Percentiles rank a stretch among this genome's conserved stretches.
These are phyloP conservation scores for Coenonympha glycerion DNA, from an alignment of 2,888 invertebrate species.

Conservation along the genomic window DNA sequence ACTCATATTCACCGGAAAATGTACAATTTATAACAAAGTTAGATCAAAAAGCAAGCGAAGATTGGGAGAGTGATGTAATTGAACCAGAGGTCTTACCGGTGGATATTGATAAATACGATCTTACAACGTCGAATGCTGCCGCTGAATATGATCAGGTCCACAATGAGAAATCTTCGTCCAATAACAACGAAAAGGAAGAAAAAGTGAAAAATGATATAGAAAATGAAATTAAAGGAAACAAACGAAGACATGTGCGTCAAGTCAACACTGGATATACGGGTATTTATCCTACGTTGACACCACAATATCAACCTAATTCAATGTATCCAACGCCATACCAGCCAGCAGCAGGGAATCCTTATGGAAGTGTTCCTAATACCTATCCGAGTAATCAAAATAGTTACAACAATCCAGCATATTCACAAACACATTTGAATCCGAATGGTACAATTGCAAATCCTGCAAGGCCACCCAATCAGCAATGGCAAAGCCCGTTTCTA, in stretches of 20 bases:
- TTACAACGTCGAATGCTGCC: constrained; percentile 9
- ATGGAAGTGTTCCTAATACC: not conserved
- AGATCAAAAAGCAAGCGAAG: not conserved
- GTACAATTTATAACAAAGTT: constrained; percentile 6
- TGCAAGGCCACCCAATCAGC: constrained; percentile 8
- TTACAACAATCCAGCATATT: constrained; percentile 14
- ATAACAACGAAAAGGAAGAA: not conserved
- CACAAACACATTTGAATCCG: not conserved
- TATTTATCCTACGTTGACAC: constrained; percentile 40
- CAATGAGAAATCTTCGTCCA: not conserved
- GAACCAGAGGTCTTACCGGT: not conserved
- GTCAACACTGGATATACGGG: constrained; percentile 32
- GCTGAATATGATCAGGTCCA: not conserved
- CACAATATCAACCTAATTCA: constrained; percentile 14
- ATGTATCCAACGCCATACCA: constrained; percentile 11
- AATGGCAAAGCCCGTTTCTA: not conserved
- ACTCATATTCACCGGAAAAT: constrained; percentile 18
- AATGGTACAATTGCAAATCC: not conserved
- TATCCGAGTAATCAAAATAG: constrained; percentile 5
- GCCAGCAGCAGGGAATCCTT: not conserved
- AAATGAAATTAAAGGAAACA: not conserved
- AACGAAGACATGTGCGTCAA: constrained; percentile 37
- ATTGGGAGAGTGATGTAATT: constrained; percentile 16
- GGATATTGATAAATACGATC: not conserved
- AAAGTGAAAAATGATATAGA: not conserved